Evolutionary conservation across 2,797 vertebrate species (phyloP).

Genomic region (Mus spretus): DNA sequence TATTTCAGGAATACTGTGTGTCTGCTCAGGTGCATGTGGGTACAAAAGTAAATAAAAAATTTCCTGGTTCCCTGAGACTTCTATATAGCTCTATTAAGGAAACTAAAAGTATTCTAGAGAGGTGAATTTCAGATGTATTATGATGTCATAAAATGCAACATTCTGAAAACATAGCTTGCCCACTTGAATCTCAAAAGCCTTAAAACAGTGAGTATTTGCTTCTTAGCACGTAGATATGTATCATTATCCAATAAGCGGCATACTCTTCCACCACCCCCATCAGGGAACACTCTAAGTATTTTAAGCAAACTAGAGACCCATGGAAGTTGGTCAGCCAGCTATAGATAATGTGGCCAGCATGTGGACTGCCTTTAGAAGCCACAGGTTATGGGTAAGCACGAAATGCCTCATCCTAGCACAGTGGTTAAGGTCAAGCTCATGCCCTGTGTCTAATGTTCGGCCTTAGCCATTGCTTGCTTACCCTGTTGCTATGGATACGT

Average conservation of each 20-base stretch:
- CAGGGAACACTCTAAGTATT: neutral
- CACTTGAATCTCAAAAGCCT: conserved; percentile 62
- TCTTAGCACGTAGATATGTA: neutral
- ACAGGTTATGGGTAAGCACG: neutral
- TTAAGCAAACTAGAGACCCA: conserved; percentile 40
- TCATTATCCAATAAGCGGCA: neutral
- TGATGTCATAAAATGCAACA: conserved; percentile 79
- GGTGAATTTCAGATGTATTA: conserved; percentile 55
- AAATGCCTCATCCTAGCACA: neutral
- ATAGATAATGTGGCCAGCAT: neutral
- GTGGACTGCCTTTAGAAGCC: neutral
- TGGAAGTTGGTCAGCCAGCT: neutral
- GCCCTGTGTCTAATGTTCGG: neutral
- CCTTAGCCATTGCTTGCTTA: neutral
- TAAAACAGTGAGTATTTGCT: conserved; percentile 76
- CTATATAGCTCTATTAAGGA: neutral
- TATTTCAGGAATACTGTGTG: neutral
- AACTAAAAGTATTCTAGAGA: conserved; percentile 13
- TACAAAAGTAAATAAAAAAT: neutral
- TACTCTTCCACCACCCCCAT: neutral
- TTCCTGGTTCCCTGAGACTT: conserved; percentile 5
- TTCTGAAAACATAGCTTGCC: conserved; percentile 71
- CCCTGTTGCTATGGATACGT: neutral
- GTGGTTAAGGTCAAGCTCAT: neutral
- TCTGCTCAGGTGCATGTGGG: neutral